Evolutionary conservation across 2,797 vertebrate species (phyloP), one percentile per base, ranked within the genome.

Genomic region (Peromyscus aztecus): DNA sequence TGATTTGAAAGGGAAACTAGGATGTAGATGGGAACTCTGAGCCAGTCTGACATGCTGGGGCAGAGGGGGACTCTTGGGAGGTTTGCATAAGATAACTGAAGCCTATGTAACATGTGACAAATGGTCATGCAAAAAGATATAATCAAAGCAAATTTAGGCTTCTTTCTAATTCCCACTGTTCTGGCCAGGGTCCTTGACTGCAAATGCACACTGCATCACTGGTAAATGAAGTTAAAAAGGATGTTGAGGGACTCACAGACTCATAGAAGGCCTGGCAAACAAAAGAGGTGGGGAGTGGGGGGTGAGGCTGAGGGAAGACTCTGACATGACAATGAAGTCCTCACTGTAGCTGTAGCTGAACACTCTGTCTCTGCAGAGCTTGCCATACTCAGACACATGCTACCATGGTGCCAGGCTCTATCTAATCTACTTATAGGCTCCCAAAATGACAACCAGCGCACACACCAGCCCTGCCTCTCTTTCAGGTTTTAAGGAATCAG

Each of bases 221-320:
- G 24, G 11, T 11, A 81, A 93, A 96, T 59, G 31, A 96, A 91
- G 9, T 57, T 75, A 29, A 93, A 89, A 37, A 73, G 43, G 27
- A 57, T 76, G 78, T 43, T 49, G 24, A 87, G 6, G n/a, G 29
- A 83, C 52, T 84, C 65, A 71, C 43, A 94, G 52, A 95, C 77
- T 40, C 73, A 57, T 3, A 88, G 77, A 93, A 97, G 61, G 1
- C 0, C 29, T 75, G 21, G 14, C 55, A 91, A 91, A 88, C 0
- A 77, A 95, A 37, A 63, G 2, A 10, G 13, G 31, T 29, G 17
- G 78, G 76, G 27, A 43, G 5, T 9, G 75, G 82, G 52, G 24
- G 77, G 9, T 12, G 13, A 78, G 40, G 40, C 69, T 63, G 2
- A 82, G 86, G 59, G 19, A 92, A 85, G 46, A 92, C 52, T n/a